Base-by-base conservation (phyloP, 2,797 vertebrate species). In the Acanthopagrus latus region DNA sequence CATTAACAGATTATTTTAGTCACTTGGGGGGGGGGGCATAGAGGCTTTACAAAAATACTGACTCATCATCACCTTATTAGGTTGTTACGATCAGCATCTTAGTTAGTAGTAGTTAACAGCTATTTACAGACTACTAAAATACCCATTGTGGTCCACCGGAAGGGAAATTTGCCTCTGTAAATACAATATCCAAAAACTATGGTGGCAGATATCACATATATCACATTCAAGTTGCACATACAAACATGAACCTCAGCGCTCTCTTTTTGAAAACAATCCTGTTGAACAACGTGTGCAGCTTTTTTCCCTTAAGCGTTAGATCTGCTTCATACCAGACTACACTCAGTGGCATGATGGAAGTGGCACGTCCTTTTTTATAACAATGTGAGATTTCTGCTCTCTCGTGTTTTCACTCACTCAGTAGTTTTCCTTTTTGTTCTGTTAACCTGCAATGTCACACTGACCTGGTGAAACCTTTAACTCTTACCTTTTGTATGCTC, bases 401-500 rank as follows among this genome's bases (percentile, higher is more conserved):
- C 33, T 41, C 27, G 54, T 77, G 54, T 27, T 64, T 72, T 80
- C 62, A 68, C 76, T 66, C 58, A 48, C 77, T 80, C 72, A 11
- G 7, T 82, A n/a, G 33, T 51, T 63, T 50, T 75, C 55, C 67
- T 66, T 70, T 83, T 82, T 41, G 71, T 78, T 85, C 46, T 74
- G 76, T 88, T 86, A 80, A 91, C 86, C 83, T 85, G 64, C 20
- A 20, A 73, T 59, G 38, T 90, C 86, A 64, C 77, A 18, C 74
- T 77, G 76, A 84, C 78, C 85, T 78, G 78, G 73, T 88, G 81
- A 46, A 85, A 62, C 78, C 78, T 71, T 65, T 21, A 76, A 81
- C 78, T 89, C 82, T 83, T 46, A 89, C 90, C 86, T 85, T 21
- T 50, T 70, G 80, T 89, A 62, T 78, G 74, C 68, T 88, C 88